phyloP scores from a whole-genome alignment of 2,113 vertebrate genomes.

The Oreocharis arfaki region DNA sequence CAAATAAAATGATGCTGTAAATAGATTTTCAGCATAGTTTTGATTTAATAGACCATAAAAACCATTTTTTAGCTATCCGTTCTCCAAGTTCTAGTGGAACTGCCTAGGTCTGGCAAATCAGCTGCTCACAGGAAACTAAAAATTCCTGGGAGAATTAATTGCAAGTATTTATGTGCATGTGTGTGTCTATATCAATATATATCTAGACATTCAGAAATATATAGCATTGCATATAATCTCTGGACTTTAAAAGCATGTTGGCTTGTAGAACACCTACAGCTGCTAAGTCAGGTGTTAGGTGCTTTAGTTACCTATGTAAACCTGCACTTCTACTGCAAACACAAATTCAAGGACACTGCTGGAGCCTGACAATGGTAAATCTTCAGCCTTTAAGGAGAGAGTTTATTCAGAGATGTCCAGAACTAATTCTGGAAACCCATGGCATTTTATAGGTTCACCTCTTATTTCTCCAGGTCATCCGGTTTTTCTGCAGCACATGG shows the following conservation, averaged over 20 bases:
- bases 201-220: not conserved
- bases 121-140: not conserved
- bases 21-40: not conserved
- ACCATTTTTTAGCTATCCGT: not conserved
- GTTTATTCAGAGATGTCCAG: not conserved
- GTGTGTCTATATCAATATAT: not conserved
- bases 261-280: not conserved
- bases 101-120: not conserved
- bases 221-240: not conserved
- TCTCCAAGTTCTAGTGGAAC: not conserved
- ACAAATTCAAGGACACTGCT: not conserved
- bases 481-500: not conserved
- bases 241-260: not conserved
- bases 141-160: not conserved
- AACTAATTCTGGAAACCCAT: not conserved
- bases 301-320: not conserved
- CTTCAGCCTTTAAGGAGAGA: not conserved
- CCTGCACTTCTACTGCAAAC: not conserved
- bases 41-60: conserved; percentile 26
- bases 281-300: not conserved
- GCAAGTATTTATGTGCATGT: not conserved
- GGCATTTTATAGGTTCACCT: not conserved
- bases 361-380: not conserved
- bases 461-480: not conserved
- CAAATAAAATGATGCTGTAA: conserved; percentile 1